These are phyloP conservation scores for Myotis planiceps DNA, from an alignment of 2,797 vertebrate genomes.

Conservation along the genomic window DNA sequence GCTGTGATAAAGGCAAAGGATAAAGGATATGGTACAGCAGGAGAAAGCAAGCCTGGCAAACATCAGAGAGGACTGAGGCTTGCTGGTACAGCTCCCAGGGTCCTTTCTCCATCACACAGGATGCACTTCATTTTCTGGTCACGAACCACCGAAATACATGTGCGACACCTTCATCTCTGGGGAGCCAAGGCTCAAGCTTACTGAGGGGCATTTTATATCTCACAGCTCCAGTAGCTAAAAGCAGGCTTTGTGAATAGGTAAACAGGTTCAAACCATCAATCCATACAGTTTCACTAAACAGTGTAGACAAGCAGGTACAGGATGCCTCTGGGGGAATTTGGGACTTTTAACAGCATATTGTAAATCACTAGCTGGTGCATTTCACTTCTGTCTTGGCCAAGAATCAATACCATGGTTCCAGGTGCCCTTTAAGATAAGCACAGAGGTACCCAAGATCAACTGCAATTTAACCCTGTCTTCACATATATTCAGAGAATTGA, in stretches of 20 bases:
- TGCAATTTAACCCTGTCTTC: neutral
- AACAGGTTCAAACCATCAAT: neutral
- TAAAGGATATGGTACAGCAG: neutral
- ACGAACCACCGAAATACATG: neutral
- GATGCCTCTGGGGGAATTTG: neutral
- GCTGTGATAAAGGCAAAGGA: neutral
- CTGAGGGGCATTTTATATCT: neutral
- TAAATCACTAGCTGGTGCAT: slow-evolving; percentile 9
- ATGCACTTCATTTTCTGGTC: neutral
- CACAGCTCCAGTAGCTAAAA: neutral
- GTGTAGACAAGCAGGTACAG: neutral
- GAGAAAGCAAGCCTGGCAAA: neutral
- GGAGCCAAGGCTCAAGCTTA: neutral
- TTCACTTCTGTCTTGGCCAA: neutral
- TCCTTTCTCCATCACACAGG: neutral
- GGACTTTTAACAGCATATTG: neutral
- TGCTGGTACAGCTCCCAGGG: neutral
- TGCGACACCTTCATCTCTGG: neutral
- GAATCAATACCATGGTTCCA: neutral
- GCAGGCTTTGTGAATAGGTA: neutral
- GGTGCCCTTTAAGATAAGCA: neutral
- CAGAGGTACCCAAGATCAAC: neutral
- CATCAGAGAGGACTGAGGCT: neutral
- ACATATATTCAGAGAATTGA: neutral
- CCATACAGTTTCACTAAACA: neutral